A percentile compares a stretch with the other conserved stretches of the same genome.
phyloP scores from a whole-genome alignment of 2,888 invertebrate species.

The Melanargia galathea region DNA sequence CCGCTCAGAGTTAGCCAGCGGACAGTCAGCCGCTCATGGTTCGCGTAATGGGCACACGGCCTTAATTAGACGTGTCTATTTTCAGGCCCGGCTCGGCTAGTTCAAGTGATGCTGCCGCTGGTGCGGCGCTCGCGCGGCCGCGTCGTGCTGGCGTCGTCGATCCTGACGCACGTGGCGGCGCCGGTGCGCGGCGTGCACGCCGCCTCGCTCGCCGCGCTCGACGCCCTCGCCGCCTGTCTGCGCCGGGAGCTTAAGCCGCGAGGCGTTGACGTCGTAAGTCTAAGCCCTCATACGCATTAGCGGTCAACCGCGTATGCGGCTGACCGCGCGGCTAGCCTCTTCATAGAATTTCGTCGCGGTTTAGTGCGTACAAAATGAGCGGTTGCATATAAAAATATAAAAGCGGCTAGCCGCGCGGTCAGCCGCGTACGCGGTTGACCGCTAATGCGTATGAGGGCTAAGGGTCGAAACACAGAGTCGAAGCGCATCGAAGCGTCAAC shows the following conservation, averaged over 20 bases:
- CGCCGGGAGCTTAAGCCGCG: slow-evolving; percentile 90
- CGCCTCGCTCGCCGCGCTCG: slow-evolving; percentile 89
- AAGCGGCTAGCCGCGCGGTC: too few species aligned
- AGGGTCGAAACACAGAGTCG: too few species aligned
- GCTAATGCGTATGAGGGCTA: too few species aligned
- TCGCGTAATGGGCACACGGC: neutral
- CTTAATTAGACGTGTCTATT: slow-evolving; percentile 15
- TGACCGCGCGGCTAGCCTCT: too few species aligned
- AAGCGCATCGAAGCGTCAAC: too few species aligned
- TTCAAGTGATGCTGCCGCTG: slow-evolving; percentile 91
- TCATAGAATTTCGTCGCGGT: too few species aligned
- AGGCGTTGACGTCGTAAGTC: slow-evolving; percentile 88
- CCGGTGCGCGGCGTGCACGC: slow-evolving; percentile 92
- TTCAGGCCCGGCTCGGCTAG: slow-evolving; percentile 85
- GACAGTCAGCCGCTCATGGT: too few species aligned
- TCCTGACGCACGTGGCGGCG: slow-evolving; percentile 89
- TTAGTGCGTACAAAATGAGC: too few species aligned
- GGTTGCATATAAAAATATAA: too few species aligned
- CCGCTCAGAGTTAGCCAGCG: neutral
- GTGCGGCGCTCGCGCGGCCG: slow-evolving; percentile 90
- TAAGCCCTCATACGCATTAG: too few species aligned
- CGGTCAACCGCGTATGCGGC: too few species aligned
- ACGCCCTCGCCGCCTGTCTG: slow-evolving; percentile 90
- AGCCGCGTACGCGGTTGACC: too few species aligned
- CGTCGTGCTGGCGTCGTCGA: slow-evolving; percentile 90